These are phyloP conservation scores for Isaurus tuberculatus DNA, from an alignment of 92 coral and sea anemone species.

Conservation along the genomic window DNA sequence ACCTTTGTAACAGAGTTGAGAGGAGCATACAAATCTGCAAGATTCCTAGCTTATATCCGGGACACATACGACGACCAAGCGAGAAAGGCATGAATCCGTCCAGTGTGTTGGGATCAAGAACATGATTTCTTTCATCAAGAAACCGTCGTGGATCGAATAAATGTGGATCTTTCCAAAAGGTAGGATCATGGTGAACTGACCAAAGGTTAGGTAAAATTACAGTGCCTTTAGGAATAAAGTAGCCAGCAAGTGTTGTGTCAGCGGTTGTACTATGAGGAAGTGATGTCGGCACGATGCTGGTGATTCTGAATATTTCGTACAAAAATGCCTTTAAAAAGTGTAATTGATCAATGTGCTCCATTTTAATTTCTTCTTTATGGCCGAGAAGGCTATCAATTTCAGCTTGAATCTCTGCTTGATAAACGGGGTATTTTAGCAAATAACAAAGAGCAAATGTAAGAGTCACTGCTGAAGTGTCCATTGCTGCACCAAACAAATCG, in stretches of 20 bases:
- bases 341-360: background rate
- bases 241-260: constrained; percentile 28
- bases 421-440: constrained; percentile 27
- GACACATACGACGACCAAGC: constrained; percentile 43
- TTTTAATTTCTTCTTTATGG: constrained; percentile 4
- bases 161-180: constrained; percentile 73
- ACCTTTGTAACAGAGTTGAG: constrained; percentile 8
- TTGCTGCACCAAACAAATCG: constrained; percentile 32
- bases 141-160: constrained; percentile 78
- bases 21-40: constrained; percentile 34
- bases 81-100: constrained; percentile 37
- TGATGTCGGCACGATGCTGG: constrained; percentile 29
- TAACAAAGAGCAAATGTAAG: constrained; percentile 29
- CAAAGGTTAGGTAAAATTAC: constrained; percentile 75
- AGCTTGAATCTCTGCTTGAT: constrained; percentile 24
- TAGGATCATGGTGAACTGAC: constrained; percentile 72
- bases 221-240: constrained; percentile 47
- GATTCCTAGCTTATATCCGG: constrained; percentile 12
- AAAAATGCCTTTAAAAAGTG: constrained; percentile 27
- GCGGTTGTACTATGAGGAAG: constrained; percentile 48
- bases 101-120: background rate
- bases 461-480: constrained; percentile 27
- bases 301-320: constrained; percentile 26
- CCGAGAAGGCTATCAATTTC: constrained; percentile 25
- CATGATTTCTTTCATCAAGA: constrained; percentile 58